Evolutionary conservation across 2,113 vertebrate species (phyloP).

Genomic region (Platysteira castanea): DNA sequence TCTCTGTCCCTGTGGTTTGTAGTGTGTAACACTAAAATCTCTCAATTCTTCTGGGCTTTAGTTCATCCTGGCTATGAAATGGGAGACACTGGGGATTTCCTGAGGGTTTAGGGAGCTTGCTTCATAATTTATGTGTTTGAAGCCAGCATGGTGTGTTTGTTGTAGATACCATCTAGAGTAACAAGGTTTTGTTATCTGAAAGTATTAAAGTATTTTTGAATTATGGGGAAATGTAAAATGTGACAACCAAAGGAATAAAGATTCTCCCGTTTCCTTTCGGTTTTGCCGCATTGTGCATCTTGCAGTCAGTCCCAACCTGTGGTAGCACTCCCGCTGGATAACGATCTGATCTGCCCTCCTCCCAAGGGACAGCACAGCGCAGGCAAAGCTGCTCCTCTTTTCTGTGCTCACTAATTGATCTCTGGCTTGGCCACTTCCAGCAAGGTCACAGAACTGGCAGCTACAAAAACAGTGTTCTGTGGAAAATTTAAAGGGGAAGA

Average conservation of each 20-base stretch:
- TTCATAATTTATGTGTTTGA: not conserved
- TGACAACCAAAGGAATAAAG: not conserved
- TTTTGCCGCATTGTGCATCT: constrained; percentile 1
- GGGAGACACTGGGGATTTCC: not conserved
- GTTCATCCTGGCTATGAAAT: not conserved
- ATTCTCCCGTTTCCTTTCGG: not conserved
- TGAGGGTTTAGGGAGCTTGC: not conserved
- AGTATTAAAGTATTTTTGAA: not conserved
- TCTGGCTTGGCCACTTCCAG: constrained; percentile 55
- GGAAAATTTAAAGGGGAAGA: constrained; percentile 37
- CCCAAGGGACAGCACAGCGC: not conserved
- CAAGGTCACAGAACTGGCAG: constrained; percentile 50
- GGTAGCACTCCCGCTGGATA: not conserved
- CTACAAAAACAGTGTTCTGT: not conserved
- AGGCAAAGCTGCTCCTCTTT: not conserved
- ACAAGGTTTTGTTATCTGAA: not conserved
- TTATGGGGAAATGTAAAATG: not conserved
- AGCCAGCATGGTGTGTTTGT: not conserved
- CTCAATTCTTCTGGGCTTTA: not conserved
- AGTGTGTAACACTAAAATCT: not conserved
- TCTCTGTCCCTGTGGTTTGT: not conserved
- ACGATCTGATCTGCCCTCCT: not conserved
- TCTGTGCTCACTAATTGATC: constrained; percentile 51
- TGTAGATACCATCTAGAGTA: not conserved
- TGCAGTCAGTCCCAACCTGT: not conserved